Conservation (phyloP, 2,797 vertebrate species). For the Acanthurus lineatus region DNA sequence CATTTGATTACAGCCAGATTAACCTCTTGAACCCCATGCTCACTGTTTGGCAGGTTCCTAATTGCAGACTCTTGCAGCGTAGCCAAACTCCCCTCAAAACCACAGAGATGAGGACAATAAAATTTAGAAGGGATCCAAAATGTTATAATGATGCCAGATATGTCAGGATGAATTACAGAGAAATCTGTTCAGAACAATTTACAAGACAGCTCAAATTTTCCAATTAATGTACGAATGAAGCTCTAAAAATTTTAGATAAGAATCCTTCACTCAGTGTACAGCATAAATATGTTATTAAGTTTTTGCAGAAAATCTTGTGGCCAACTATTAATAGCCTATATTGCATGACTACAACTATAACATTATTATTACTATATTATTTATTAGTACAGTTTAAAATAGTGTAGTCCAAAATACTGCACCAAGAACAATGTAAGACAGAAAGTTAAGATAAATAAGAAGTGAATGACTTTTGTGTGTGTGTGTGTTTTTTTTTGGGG, state of each 20-base stretch:
- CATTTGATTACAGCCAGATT: slow-evolving; percentile 32
- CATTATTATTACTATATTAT: no score
- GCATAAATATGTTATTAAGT: neutral
- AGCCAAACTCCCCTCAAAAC: slow-evolving; percentile 5
- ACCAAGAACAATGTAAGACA: no score
- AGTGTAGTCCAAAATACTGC: no score
- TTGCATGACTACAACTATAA: no score
- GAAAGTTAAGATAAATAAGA: no score
- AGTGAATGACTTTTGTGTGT: no score
- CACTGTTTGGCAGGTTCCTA: slow-evolving; percentile 16
- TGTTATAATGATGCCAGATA: neutral
- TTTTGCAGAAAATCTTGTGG: no score
- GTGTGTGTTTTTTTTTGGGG: no score
- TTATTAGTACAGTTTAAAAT: no score
- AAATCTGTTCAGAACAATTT: neutral
- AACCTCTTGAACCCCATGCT: slow-evolving; percentile 21
- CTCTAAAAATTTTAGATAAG: no score
- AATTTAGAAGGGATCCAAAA: neutral
- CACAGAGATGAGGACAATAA: neutral
- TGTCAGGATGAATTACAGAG: neutral
- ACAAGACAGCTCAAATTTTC: neutral
- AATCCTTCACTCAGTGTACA: neutral
- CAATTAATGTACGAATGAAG: neutral
- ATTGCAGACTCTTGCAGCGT: neutral
- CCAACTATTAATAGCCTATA: no score